phyloP scores from a whole-genome alignment of 2,888 invertebrate genomes.

The Lysandra coridon region DNA sequence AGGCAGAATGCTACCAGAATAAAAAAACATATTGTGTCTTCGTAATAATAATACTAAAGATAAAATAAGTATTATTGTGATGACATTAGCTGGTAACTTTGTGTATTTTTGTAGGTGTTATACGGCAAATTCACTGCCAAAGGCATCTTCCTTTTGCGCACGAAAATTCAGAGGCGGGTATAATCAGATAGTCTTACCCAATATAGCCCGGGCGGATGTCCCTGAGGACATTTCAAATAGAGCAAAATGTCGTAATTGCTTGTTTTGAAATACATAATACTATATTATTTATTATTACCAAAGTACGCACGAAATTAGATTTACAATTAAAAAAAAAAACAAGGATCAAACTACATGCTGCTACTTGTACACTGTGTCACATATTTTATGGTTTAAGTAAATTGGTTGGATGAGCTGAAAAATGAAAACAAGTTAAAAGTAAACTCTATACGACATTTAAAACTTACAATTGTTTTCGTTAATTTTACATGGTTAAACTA shows the following conservation, averaged over 20 bases:
- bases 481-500: not conserved
- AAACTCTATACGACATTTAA: too few relatives aligned
- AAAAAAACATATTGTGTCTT: not conserved
- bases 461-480: not conserved
- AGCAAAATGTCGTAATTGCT: not conserved
- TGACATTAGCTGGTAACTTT: not conserved
- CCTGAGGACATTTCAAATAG: not conserved
- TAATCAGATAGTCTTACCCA: constrained; percentile 2
- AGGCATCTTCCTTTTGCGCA: not conserved
- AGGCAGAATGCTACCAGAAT: too few relatives aligned
- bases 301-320: too few relatives aligned
- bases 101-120: not conserved
- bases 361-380: too few relatives aligned
- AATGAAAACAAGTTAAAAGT: too few relatives aligned
- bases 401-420: too few relatives aligned
- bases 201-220: not conserved
- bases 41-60: too few relatives aligned
- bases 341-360: too few relatives aligned
- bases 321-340: too few relatives aligned
- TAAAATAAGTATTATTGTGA: too few relatives aligned
- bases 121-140: not conserved
- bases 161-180: not conserved
- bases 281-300: not conserved
- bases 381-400: too few relatives aligned
- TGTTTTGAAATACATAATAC: not conserved